These are phyloP conservation scores for Atrina japonica DNA, from an alignment of 2,888 invertebrate genomes.

Conservation along the genomic window DNA sequence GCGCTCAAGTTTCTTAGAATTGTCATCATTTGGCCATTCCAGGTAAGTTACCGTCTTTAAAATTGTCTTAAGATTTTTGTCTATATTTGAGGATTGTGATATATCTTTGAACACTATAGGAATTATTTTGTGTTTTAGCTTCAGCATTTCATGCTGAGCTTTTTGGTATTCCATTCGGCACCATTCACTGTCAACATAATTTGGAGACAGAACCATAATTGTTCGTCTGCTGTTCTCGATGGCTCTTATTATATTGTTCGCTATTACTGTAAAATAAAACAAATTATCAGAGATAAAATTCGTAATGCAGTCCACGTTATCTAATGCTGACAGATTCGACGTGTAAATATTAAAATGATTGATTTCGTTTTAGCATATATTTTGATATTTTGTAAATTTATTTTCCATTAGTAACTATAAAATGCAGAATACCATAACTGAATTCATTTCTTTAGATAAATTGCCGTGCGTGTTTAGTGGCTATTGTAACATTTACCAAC, in stretches of 20 bases:
- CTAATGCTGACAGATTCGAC: too few species aligned
- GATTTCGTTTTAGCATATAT: too few species aligned
- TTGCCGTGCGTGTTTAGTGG: too few species aligned
- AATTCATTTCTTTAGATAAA: too few species aligned
- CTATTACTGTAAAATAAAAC: conserved; percentile 62
- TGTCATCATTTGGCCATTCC: conserved; percentile 61
- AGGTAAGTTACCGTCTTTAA: conserved; percentile 65
- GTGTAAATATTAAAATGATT: too few species aligned
- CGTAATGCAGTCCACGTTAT: too few species aligned
- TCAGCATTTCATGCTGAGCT: conserved; percentile 73
- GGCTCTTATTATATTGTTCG: conserved; percentile 68
- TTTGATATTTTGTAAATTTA: too few species aligned
- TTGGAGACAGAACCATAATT: conserved; percentile 62
- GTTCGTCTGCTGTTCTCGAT: conserved; percentile 68
- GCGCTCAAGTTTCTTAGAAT: conserved; percentile 48
- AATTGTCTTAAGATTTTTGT: conserved; percentile 62
- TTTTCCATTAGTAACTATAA: too few species aligned
- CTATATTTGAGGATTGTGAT: conserved; percentile 48
- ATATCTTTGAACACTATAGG: conserved; percentile 66
- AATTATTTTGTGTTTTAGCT: conserved; percentile 69
- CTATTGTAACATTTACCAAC: too few species aligned
- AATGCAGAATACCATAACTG: too few species aligned
- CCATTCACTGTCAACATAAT: conserved; percentile 70
- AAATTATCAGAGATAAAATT: neutral
- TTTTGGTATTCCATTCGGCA: conserved; percentile 70